phyloP scores from a whole-genome alignment of 1,140 invertebrate species.

The Procambarus clarkii region DNA sequence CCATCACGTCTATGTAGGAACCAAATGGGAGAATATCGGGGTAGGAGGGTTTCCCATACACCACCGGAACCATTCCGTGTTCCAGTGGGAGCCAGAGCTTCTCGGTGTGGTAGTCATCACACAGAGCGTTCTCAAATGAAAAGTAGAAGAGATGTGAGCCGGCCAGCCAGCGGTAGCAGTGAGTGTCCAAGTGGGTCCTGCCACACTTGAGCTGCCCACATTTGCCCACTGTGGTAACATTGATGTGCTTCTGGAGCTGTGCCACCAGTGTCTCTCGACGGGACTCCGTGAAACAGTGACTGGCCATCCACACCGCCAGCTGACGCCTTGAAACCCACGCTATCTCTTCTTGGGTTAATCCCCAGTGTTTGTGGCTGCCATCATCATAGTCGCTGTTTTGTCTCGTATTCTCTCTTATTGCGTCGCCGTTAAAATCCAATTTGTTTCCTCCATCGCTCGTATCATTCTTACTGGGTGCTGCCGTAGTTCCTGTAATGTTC shows the following conservation, averaged over 20 bases:
- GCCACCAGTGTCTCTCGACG: constrained; percentile 79
- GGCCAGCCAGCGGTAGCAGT: constrained; percentile 41
- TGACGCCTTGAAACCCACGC: constrained; percentile 70
- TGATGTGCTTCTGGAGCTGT: constrained; percentile 79
- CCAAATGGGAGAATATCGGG: constrained; percentile 62
- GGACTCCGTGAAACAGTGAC: constrained; percentile 80
- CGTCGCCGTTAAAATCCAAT: no score
- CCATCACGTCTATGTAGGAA: constrained; percentile 72
- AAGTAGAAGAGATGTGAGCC: constrained; percentile 52
- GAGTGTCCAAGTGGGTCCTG: constrained; percentile 25
- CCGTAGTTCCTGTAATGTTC: not conserved
- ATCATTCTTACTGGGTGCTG: no score
- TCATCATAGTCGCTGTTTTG: not conserved
- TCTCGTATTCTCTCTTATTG: not conserved
- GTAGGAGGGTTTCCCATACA: constrained; percentile 72
- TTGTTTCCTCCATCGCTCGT: not conserved
- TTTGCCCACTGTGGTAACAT: constrained; percentile 83
- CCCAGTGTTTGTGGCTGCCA: not conserved
- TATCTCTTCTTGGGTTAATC: constrained; percentile 15
- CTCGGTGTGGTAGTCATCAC: constrained; percentile 57
- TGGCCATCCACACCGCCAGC: constrained; percentile 81
- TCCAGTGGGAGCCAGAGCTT: constrained; percentile 51
- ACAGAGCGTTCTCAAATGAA: constrained; percentile 48
- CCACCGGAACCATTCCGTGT: constrained; percentile 73
- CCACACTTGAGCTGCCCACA: constrained; percentile 76